Evolutionary conservation across 2,888 invertebrate species (phyloP).

Genomic region (Hedya salicella): DNA sequence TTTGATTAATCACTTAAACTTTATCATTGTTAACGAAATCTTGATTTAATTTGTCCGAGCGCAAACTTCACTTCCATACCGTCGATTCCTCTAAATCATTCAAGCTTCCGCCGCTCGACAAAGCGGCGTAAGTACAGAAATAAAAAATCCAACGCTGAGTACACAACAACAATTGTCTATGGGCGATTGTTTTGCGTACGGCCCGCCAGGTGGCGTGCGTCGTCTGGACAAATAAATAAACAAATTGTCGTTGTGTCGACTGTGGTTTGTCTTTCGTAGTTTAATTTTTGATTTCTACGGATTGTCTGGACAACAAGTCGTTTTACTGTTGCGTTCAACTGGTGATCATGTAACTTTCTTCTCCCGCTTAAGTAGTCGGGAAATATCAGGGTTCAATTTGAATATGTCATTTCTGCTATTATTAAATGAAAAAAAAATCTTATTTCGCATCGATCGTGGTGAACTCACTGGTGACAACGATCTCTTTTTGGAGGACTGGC

Average conservation of each 20-base stretch:
- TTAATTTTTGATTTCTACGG: constrained; percentile 29
- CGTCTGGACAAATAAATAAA: constrained; percentile 68
- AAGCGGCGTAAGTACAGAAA: constrained; percentile 58
- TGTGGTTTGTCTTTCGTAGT: constrained; percentile 31
- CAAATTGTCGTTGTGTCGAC: constrained; percentile 46
- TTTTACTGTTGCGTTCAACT: no score
- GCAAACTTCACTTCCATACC: constrained; percentile 15
- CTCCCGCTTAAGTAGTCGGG: no score
- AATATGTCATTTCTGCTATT: no score
- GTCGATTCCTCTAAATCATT: constrained; percentile 59
- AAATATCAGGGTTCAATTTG: no score
- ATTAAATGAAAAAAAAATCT: no score
- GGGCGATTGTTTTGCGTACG: constrained; percentile 75
- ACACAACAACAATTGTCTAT: constrained; percentile 79
- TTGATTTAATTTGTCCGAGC: neutral
- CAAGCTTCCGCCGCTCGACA: constrained; percentile 47
- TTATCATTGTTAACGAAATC: neutral
- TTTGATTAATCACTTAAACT: no score
- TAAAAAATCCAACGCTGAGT: constrained; percentile 56
- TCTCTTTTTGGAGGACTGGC: no score
- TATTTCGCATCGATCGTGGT: no score
- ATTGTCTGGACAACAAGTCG: neutral
- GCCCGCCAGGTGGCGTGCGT: constrained; percentile 78
- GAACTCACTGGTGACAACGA: no score
- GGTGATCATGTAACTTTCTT: no score